These are phyloP conservation scores for Scaptomyza hsui DNA, from an alignment of 1,140 invertebrate species.

Conservation along the genomic window DNA sequence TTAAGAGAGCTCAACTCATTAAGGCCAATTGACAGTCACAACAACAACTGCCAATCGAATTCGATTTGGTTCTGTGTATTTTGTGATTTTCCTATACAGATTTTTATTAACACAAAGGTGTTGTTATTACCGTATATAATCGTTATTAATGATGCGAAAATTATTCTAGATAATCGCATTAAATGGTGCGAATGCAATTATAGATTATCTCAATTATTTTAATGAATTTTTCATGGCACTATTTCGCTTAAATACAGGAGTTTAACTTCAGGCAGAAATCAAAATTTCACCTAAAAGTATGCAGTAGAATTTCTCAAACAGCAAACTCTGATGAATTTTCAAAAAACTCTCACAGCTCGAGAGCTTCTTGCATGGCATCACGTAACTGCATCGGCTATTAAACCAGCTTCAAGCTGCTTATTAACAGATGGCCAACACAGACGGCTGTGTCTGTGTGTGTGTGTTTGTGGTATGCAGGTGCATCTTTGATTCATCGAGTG, in stretches of 20 bases:
- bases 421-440: conserved; percentile 15
- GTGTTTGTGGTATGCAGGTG: conserved; percentile 12
- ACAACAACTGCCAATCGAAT: neutral
- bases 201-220: neutral
- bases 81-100: neutral
- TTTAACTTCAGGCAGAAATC: too few relatives aligned
- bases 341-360: neutral
- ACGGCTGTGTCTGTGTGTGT: neutral
- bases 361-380: conserved; percentile 3
- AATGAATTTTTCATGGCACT: neutral
- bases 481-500: conserved; percentile 38
- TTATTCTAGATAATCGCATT: neutral
- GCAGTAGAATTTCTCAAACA: neutral
- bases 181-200: neutral
- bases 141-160: neutral
- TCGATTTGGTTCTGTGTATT: neutral
- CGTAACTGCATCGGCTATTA: conserved; percentile 7
- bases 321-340: conserved; percentile 3
- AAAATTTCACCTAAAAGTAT: neutral
- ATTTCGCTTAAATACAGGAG: too few relatives aligned
- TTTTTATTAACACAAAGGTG: neutral
- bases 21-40: conserved; percentile 9
- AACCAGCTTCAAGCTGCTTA: conserved; percentile 22
- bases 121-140: neutral
- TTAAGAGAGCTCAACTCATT: conserved; percentile 36